Base-by-base conservation (phyloP, 35 echinoderm and acorn worm genomes). In the Apostichopus japonicus region DNA sequence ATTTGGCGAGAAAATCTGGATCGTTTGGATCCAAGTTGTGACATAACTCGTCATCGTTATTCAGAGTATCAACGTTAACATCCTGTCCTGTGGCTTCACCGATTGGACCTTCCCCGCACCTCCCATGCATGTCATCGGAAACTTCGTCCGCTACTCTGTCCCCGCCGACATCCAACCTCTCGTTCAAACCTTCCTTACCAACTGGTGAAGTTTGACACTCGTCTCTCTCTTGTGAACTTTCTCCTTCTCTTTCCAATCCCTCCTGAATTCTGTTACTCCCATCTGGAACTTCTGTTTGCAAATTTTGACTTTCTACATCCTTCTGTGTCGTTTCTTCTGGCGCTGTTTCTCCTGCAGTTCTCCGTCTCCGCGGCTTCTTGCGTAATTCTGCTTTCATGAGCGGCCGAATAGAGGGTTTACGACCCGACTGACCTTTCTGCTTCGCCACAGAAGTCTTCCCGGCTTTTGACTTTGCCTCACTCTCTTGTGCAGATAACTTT, bases 1-100 rank as follows among this genome's bases (percentile, higher is more conserved):
- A 91, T 53, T 54, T 91, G 17, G 70, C 33, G 19, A 91, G 77
- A n/a, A 91, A 79, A 17, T 79, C 52, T 10, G 51, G 33, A 79
- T 52, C 51, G 11, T 91, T 17, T n/a, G 90, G 90, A 6, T 79
- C 90, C 72, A 91, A n/a, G 52, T 78, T 72, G 71, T 75, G 71
- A 23, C 3, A 7, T 7, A 19, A 19, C 1, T 14, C 4, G 17
- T 75, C 71, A 75, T 23, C 14, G n/a, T 19, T 75, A 21, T 75
- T 75, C 71, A 72, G 13, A 16, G 14, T 72, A 15, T 72, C 14
- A 72, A 5, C 5, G 5, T 5, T 4, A n/a, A n/a, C n/a, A 77
- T 23, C 75, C 15, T 77, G 19, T 4, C 14, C 25, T n/a, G n/a
- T n/a, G 15, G 19, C 19, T 5, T 6, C 75, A 77, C 75, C 75